These are phyloP conservation scores for Drosophila athabasca DNA, from an alignment of 1,140 invertebrate genomes.

Conservation along the genomic window DNA sequence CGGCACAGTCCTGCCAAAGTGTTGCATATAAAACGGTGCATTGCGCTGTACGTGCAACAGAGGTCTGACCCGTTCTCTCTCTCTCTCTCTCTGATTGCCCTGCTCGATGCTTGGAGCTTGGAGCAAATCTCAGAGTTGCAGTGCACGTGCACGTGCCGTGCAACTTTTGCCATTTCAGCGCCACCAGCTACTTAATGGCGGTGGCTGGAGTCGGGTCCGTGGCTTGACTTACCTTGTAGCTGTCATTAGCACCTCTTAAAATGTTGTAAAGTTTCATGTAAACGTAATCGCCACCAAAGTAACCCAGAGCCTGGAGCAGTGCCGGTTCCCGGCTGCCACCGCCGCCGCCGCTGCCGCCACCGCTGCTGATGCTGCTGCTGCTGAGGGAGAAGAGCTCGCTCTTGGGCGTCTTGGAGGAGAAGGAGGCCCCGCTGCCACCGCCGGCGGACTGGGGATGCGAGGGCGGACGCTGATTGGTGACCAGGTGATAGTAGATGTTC, in stretches of 20 bases:
- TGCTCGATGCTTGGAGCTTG: constrained; percentile 21
- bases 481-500: constrained; percentile 89
- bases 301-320: constrained; percentile 84
- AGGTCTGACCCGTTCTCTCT: no score
- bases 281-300: constrained; percentile 88
- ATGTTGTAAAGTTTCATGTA: constrained; percentile 91
- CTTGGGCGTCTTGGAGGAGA: constrained; percentile 84
- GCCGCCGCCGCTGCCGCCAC: constrained; percentile 24
- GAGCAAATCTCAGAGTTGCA: constrained; percentile 61
- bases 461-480: constrained; percentile 86
- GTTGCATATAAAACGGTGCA: constrained; percentile 79
- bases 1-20: constrained; percentile 44
- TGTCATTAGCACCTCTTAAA: constrained; percentile 88
- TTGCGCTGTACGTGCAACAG: constrained; percentile 69
- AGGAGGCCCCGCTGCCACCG: no score
- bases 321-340: constrained; percentile 44
- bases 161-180: constrained; percentile 75
- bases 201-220: constrained; percentile 35
- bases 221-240: constrained; percentile 87
- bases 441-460: constrained; percentile 39
- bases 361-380: constrained; percentile 33
- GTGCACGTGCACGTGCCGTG: constrained; percentile 52
- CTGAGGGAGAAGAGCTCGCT: constrained; percentile 84
- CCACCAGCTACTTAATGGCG: constrained; percentile 66
- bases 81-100: no score